Conservation (phyloP, 2,888 invertebrate genomes). For the Eupithecia centaureata region DNA sequence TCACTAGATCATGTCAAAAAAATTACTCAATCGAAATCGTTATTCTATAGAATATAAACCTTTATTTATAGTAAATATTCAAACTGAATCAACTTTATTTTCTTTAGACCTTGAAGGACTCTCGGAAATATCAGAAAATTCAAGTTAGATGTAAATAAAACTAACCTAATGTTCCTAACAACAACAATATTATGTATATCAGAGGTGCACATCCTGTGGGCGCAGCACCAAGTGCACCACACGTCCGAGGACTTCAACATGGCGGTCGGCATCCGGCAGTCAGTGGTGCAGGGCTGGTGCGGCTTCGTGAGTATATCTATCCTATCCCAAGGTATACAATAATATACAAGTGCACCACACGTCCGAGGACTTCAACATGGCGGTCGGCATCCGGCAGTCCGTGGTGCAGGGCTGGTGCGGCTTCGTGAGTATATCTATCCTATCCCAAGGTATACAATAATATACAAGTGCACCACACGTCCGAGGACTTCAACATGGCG, state of each 20-base stretch:
- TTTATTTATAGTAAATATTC: too few species aligned
- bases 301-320: conserved; percentile 89
- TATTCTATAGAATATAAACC: too few species aligned
- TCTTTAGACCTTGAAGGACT: too few species aligned
- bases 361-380: conserved; percentile 94
- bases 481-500: conserved; percentile 94
- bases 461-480: conserved; percentile 96
- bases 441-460: too few species aligned
- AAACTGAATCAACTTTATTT: too few species aligned
- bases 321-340: too few species aligned
- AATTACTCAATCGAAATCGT: too few species aligned
- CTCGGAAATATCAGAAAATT: too few species aligned
- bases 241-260: conserved; percentile 95
- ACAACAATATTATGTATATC: neutral
- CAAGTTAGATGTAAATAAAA: too few species aligned
- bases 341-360: conserved; percentile 97
- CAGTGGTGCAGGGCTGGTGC: conserved; percentile 91
- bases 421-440: conserved; percentile 89
- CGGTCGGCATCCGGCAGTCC: conserved; percentile 92
- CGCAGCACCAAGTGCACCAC: conserved; percentile 95
- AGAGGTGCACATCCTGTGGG: conserved; percentile 95
- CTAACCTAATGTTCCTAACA: neutral
- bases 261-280: conserved; percentile 92
- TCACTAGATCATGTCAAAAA: too few species aligned
- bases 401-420: conserved; percentile 91